Evolutionary conservation across 2,888 invertebrate species (phyloP).

Genomic region (Plebejus anna): DNA sequence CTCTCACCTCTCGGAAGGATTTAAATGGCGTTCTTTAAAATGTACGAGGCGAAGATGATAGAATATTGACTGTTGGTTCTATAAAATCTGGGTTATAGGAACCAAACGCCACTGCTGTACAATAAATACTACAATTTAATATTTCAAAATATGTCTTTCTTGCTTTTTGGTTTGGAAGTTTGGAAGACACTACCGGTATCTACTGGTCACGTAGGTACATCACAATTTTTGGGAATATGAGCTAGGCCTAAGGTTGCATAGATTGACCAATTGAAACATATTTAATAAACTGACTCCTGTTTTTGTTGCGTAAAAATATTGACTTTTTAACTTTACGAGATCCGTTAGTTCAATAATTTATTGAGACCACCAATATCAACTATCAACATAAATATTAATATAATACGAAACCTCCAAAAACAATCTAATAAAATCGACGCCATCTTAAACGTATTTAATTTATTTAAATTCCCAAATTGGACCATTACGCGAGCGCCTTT

Average conservation of each 20-base stretch:
- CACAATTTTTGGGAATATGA: background rate
- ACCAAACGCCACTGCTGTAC: too few species aligned
- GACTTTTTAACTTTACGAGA: conserved; percentile 14
- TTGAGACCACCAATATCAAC: conserved; percentile 19
- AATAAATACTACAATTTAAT: too few species aligned
- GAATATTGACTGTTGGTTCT: too few species aligned
- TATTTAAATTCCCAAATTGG: conserved; percentile 31
- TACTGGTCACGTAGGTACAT: too few species aligned
- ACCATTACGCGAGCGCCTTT: conserved; percentile 30
- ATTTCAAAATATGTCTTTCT: too few species aligned
- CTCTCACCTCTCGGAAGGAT: too few species aligned
- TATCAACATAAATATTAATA: conserved; percentile 27
- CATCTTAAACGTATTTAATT: conserved; percentile 28
- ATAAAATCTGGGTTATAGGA: too few species aligned
- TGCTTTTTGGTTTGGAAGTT: too few species aligned
- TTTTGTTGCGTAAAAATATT: conserved; percentile 23
- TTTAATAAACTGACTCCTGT: conserved; percentile 11
- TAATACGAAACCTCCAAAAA: conserved; percentile 29
- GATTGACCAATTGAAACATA: background rate
- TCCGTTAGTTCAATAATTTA: conserved; percentile 29
- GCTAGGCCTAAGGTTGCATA: background rate
- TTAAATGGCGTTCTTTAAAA: too few species aligned
- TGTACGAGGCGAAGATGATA: too few species aligned
- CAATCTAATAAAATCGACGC: conserved; percentile 30
- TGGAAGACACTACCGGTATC: too few species aligned